A percentile compares a stretch with the other conserved stretches of the same genome.
These are phyloP conservation scores for Onychomys leucogaster DNA, from an alignment of 2,797 vertebrate species.

Conservation along the genomic window DNA sequence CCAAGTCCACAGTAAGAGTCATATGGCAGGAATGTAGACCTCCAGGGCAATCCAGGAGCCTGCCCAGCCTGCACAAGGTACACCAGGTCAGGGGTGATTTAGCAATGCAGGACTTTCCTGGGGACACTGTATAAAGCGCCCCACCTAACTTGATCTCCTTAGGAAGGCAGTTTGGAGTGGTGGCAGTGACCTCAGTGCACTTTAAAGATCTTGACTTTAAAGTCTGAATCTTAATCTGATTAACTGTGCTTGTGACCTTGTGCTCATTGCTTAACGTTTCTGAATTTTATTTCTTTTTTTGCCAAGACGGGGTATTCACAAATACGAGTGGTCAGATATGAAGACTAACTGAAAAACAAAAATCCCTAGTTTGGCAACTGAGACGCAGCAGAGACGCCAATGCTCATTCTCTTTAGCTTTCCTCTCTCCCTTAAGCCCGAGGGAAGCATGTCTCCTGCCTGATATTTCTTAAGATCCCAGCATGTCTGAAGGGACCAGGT, in stretches of 20 bases:
- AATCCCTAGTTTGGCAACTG: not conserved
- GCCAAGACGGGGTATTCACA: not conserved
- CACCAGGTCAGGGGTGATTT: not conserved
- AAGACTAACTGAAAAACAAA: conserved; percentile 39
- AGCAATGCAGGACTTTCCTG: not conserved
- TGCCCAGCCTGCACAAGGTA: not conserved
- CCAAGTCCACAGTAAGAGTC: conserved; percentile 27
- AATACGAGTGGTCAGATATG: not conserved
- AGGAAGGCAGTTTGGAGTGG: not conserved
- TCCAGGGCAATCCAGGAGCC: not conserved
- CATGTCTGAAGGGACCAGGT: not conserved
- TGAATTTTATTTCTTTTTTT: conserved; percentile 31
- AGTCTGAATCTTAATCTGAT: conserved; percentile 30
- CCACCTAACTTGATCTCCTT: not conserved
- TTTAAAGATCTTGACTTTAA: not conserved
- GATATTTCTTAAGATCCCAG: conserved; percentile 14
- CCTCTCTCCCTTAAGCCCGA: not conserved
- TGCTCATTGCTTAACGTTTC: conserved; percentile 7
- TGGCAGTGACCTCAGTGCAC: not conserved
- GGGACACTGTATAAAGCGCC: not conserved
- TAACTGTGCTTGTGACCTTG: conserved; percentile 22
- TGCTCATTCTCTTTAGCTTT: not conserved
- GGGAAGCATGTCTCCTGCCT: not conserved
- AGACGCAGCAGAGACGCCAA: not conserved
- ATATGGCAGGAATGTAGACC: not conserved